Conservation (phyloP, 2,888 invertebrate genomes). For the Augiades crinisus region DNA sequence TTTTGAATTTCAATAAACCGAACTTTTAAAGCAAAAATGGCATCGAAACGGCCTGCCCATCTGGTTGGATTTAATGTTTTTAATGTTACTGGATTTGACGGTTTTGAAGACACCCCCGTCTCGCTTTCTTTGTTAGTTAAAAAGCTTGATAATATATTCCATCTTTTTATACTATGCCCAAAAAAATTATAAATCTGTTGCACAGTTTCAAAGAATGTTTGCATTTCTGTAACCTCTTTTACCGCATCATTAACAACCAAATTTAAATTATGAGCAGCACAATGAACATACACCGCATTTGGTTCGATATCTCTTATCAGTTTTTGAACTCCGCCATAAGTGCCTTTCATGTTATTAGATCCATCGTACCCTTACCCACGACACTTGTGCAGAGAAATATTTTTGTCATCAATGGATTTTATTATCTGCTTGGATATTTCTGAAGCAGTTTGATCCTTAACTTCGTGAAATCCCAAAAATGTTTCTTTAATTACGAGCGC, state of each 20-base stretch:
- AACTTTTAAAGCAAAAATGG: conserved; percentile 25
- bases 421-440: conserved; percentile 30
- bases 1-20: conserved; percentile 32
- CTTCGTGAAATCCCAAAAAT: conserved; percentile 32
- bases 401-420: conserved; percentile 31
- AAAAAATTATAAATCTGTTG: conserved; percentile 26
- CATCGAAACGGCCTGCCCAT: conserved; percentile 22
- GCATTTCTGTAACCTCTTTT: conserved; percentile 24
- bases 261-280: conserved; percentile 28
- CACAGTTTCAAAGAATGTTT: conserved; percentile 21
- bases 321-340: conserved; percentile 26
- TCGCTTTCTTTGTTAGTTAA: conserved; percentile 20
- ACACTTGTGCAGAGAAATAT: conserved; percentile 28
- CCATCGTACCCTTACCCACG: conserved; percentile 23
- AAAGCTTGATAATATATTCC: conserved; percentile 21
- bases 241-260: conserved; percentile 28
- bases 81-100: conserved; percentile 23
- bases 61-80: conserved; percentile 24
- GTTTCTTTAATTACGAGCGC: conserved; percentile 28
- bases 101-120: conserved; percentile 8
- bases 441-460: conserved; percentile 31
- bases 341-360: conserved; percentile 22
- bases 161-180: conserved; percentile 25
- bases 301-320: conserved; percentile 24
- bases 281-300: conserved; percentile 27